Evolutionary conservation across 2,797 vertebrate genomes (phyloP).

Genomic region (Sylvia borin): DNA sequence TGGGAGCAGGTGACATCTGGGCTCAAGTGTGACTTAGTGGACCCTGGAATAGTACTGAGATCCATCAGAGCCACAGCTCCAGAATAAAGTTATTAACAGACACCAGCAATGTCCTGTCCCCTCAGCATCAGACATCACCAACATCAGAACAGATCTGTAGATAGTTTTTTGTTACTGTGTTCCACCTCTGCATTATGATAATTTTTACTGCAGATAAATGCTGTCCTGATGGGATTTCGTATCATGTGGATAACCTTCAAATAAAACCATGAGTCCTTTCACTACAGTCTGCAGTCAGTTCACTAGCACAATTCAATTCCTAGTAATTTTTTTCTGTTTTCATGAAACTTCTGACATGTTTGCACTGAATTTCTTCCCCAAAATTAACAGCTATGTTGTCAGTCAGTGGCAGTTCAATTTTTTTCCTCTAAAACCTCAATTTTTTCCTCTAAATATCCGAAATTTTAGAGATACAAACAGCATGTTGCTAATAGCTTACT

Average conservation of each 20-base stretch:
- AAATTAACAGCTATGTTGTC: neutral
- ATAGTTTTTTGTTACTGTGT: neutral
- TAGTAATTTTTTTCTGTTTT: neutral
- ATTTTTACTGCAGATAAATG: neutral
- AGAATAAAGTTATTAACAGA: neutral
- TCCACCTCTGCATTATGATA: neutral
- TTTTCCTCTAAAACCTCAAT: neutral
- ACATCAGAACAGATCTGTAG: neutral
- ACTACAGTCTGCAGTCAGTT: neutral
- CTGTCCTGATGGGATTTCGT: neutral
- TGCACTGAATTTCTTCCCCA: neutral
- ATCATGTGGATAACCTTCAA: neutral
- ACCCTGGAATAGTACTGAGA: neutral
- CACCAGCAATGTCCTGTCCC: neutral
- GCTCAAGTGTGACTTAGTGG: neutral
- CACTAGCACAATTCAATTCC: neutral
- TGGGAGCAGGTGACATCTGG: neutral
- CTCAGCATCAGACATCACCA: neutral
- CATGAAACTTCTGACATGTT: neutral
- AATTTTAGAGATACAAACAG: neutral
- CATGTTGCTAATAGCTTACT: neutral
- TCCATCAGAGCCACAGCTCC: neutral
- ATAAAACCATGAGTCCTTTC: neutral
- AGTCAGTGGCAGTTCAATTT: neutral
- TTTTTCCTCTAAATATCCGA: neutral